Evolutionary conservation across 2,888 invertebrate genomes (phyloP), one percentile per base, ranked within the genome.

Genomic region (Ennomos fuscantarius): DNA sequence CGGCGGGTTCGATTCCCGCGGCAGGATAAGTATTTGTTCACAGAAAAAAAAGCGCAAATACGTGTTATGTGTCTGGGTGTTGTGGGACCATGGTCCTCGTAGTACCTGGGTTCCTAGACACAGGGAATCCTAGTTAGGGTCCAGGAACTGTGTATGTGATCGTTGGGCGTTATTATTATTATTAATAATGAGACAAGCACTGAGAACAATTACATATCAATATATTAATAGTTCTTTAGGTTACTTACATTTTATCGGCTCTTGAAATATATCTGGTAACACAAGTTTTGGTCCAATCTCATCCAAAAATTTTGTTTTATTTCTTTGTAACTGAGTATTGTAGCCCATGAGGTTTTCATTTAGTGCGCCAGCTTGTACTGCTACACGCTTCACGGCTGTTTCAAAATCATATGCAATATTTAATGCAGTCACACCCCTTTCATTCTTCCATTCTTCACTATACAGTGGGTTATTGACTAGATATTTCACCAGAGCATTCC

Each of bases 391-490:
- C 1, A 90, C 71, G 0, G 87, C 65, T 55, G 72, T 79, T 42
- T 88, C 81, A 9, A 91, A 57, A 11, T 75, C 83, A 35, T 79
- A 79, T 0, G 83, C 79, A 0, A 81, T 78, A 1, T 87, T 81
- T 35, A 89, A 53, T 1, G 77, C 78, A 5, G 71, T 63, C 0
- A 87, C 79, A 6, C 85, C 87, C 42, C 69, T 80, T 8, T 76
- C 76, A 12, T 74, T 74, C 1, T 74, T 58, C 81, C 81, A 86
- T 10, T 79, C 70, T 1, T 79, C 79, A 3, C 76, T 79, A 32
- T 82, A 85, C 48, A 80, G 70, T 0, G 84, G 74, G 13, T 83
- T 82, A 8, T 86, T 84, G 8, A 90, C 70, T 56, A 87, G 85
- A 62, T 85, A 83, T 62, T 82, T 76, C 1, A 89, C 81, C 3